These are phyloP conservation scores for Schlechtendalia chinensis DNA, from an alignment of 1,140 invertebrate genomes.

Conservation along the genomic window DNA sequence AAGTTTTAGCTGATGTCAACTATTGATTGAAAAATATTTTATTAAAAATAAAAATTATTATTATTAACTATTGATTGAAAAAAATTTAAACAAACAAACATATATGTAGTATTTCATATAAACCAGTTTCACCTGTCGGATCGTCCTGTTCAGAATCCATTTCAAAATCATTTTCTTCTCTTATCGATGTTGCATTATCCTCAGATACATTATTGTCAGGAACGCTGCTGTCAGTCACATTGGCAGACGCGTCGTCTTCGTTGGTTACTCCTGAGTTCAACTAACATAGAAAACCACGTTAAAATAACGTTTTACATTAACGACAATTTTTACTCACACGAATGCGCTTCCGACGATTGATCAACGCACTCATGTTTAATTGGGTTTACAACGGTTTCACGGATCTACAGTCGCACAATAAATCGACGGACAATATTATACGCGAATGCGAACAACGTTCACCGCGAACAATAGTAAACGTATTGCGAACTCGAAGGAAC, in stretches of 20 bases:
- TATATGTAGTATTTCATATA: not conserved
- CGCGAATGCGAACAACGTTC: too few relatives aligned
- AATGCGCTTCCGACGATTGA: conserved; percentile 37
- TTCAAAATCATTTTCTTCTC: conserved; percentile 55
- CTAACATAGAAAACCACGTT: not conserved
- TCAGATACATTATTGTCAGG: conserved; percentile 32
- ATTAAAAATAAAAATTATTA: too few relatives aligned
- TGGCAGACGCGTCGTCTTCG: conserved; percentile 11
- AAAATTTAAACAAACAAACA: too few relatives aligned
- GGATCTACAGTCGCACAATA: not conserved
- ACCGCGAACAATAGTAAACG: too few relatives aligned
- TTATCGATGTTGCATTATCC: conserved; percentile 13
- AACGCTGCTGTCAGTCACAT: conserved; percentile 18
- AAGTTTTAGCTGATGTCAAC: too few relatives aligned
- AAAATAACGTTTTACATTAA: not conserved
- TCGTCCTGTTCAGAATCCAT: conserved; percentile 59
- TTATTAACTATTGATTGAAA: not conserved
- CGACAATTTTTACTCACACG: conserved; percentile 14
- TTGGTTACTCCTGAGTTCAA: conserved; percentile 25
- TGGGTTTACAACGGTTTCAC: not conserved
- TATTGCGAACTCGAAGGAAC: too few relatives aligned
- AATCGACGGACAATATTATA: too few relatives aligned
- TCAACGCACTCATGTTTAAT: conserved; percentile 23
- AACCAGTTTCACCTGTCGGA: conserved; percentile 58
- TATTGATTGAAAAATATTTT: too few relatives aligned